Base-by-base conservation (phyloP, 2,113 vertebrate genomes). In the Syngnathus scovelli region DNA sequence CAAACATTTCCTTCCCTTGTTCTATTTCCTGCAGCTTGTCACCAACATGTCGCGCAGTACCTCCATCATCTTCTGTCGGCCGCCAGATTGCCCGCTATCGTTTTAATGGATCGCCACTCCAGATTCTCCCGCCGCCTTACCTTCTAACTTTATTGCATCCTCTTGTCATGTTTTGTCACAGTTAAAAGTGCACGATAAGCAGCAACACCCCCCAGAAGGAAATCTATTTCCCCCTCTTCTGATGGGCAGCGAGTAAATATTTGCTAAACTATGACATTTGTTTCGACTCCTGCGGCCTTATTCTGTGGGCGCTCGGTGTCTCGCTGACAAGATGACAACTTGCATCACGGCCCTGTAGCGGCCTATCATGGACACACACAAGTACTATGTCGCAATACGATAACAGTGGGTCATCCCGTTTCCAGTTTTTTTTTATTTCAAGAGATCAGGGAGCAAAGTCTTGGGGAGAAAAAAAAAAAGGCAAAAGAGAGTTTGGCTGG, bases 61-160 rank as follows among this genome's bases (percentile, higher is more conserved):
- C 78, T 83, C 84, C 79, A 82, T 87, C 80, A 85, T 83, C 68
- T 89, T 87, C 86, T 80, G 81, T 69, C 67, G 60, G 69, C 75
- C 64, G 64, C 51, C 18, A 71, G 72, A 78, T 79, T 84, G 77
- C 59, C 77, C 54, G 64, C 77, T 79, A 81, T 83, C 79, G 56
- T 79, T 80, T 78, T 73, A 83, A 82, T 80, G 80, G 78, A 85
- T 88, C 73, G 27, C 69, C 72, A 43, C 72, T 68, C 67, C 56
- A 51, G 72, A 81, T 79, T 62, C 61, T 3, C 33, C 15, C 27
- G 52, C 55, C 15, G 27, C 56, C 15, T 59, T 21, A 23, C 39
- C 7, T 43, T 61, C 39, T 13, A n/a, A 67, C 76, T 83, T 85
- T 79, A 79, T 84, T 85, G 65, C 56, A 2, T 13, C 54, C 5